These are phyloP conservation scores for Mesocricetus auratus DNA, from an alignment of 2,113 vertebrate species.

Conservation along the genomic window DNA sequence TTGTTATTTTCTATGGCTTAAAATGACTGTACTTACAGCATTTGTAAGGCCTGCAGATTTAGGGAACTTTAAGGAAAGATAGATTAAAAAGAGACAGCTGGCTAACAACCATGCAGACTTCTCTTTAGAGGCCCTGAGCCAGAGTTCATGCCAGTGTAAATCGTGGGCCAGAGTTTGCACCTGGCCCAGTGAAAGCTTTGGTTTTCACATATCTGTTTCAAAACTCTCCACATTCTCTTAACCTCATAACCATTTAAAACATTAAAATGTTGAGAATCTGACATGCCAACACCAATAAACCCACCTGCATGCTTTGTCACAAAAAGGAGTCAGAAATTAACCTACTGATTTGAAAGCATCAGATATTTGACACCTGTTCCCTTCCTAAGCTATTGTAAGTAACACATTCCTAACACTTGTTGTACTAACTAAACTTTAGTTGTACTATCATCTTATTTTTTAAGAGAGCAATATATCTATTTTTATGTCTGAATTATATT, in stretches of 20 bases:
- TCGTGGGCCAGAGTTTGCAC: not conserved
- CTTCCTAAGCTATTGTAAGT: not conserved
- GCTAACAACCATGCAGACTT: not conserved
- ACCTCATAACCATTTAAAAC: not conserved
- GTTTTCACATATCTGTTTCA: not conserved
- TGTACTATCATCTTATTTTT: not conserved
- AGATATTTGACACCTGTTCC: not conserved
- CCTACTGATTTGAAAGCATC: not conserved
- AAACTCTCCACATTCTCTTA: not conserved
- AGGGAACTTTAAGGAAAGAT: not conserved
- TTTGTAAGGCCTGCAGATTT: not conserved
- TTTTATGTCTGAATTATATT: not conserved
- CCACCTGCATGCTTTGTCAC: accelerated
- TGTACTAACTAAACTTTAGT: not conserved
- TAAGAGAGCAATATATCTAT: not conserved
- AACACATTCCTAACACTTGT: not conserved
- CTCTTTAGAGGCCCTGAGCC: not conserved
- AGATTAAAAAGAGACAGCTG: not conserved
- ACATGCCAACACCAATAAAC: not conserved
- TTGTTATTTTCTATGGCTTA: not conserved
- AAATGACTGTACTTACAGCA: not conserved
- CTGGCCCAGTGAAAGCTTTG: not conserved
- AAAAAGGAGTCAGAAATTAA: not conserved
- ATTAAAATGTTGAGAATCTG: not conserved
- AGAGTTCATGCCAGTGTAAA: not conserved